Evolutionary conservation across 2,797 vertebrate genomes (phyloP).

Genomic region (Melopsittacus undulatus): DNA sequence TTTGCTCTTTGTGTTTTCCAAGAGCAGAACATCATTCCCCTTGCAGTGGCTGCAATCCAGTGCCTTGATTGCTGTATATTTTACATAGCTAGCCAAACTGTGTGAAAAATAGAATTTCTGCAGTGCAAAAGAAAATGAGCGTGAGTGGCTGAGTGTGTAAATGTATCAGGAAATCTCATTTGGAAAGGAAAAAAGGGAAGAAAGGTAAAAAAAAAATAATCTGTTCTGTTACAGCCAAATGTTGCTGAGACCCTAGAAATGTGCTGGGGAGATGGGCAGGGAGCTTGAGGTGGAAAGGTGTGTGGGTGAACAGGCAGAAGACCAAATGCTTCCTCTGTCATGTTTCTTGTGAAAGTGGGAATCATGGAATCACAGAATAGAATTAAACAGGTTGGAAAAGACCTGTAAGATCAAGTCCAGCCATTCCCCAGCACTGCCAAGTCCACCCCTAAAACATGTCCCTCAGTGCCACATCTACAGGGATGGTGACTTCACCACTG

Average conservation of each 20-base stretch:
- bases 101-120: not conserved
- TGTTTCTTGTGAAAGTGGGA: not conserved
- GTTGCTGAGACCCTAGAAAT: not conserved
- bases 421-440: not conserved
- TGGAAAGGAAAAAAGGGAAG: not conserved
- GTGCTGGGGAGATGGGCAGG: not conserved
- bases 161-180: not conserved
- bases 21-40: not conserved
- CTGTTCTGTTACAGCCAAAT: not conserved
- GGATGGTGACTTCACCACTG: not conserved
- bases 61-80: not conserved
- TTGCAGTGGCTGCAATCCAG: not conserved
- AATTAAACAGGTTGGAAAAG: not conserved
- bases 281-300: not conserved
- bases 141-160: not conserved
- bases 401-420: not conserved
- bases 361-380: not conserved
- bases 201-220: not conserved
- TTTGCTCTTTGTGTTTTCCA: slow-evolving; percentile 1
- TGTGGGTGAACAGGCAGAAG: not conserved
- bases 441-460: not conserved
- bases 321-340: not conserved
- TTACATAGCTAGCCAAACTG: not conserved
- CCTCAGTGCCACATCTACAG: not conserved
- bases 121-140: not conserved